Conservation (phyloP, 2,113 vertebrate species). For the Prionailurus viverrinus region DNA sequence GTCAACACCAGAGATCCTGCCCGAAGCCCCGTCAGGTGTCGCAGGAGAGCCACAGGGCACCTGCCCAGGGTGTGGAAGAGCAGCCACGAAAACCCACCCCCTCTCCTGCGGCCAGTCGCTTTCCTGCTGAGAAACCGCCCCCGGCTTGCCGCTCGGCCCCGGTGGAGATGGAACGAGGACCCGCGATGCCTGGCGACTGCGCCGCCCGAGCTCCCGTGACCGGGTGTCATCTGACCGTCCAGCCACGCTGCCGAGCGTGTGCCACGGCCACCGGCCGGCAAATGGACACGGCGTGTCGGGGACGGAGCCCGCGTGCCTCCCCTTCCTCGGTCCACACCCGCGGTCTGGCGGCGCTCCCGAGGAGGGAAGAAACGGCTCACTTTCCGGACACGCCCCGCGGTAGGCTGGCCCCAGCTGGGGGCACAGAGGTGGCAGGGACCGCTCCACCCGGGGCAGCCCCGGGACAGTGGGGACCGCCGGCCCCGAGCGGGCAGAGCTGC, state of each 20-base stretch:
- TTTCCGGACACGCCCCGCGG: neutral
- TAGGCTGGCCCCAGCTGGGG: neutral
- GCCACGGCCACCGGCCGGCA: neutral
- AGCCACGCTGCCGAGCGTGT: neutral
- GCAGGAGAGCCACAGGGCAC: neutral
- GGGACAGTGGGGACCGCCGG: too few species aligned
- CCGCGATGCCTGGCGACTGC: accelerated
- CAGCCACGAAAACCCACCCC: accelerated
- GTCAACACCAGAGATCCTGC: accelerated
- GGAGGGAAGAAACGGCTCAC: neutral
- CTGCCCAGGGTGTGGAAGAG: neutral
- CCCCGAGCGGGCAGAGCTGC: neutral
- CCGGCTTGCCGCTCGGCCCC: neutral
- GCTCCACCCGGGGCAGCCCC: too few species aligned
- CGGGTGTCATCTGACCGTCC: accelerated
- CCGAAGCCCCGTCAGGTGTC: neutral
- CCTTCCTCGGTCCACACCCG: neutral
- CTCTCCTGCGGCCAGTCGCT: neutral
- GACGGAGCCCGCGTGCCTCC: neutral
- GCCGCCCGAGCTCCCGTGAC: accelerated
- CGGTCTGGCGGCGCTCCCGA: neutral
- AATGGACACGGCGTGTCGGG: neutral
- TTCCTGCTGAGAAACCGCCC: neutral
- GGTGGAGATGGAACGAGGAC: neutral
- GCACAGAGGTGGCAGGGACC: accelerated